phyloP scores from a whole-genome alignment of 2,888 invertebrate species.

The Dicycla oo region DNA sequence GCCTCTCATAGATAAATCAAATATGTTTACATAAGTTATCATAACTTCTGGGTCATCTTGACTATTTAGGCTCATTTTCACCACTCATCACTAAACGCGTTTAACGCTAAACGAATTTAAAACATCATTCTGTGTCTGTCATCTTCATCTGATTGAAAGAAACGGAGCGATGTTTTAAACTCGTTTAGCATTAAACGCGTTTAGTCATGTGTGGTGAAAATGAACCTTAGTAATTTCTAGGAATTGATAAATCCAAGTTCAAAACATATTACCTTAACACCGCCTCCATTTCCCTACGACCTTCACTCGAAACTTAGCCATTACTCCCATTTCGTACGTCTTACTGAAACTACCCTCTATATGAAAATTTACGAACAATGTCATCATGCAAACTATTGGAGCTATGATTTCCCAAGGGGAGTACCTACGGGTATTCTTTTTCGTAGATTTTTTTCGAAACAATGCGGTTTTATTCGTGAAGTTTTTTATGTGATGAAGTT shows the following conservation, averaged over 20 bases:
- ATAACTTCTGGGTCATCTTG: too few species aligned
- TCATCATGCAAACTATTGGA: constrained; percentile 75
- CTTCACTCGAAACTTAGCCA: constrained; percentile 48
- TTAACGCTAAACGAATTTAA: too few species aligned
- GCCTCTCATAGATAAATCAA: too few species aligned
- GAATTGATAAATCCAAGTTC: background rate
- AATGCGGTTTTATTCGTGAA: constrained; percentile 14
- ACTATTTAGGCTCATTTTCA: too few species aligned
- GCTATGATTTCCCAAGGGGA: constrained; percentile 79
- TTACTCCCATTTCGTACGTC: constrained; percentile 57
- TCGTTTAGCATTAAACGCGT: too few species aligned
- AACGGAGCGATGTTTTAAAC: too few species aligned
- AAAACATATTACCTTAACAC: constrained; percentile 9
- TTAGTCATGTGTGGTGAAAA: too few species aligned
- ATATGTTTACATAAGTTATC: too few species aligned
- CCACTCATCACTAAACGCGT: too few species aligned
- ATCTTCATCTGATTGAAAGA: too few species aligned
- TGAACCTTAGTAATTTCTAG: background rate
- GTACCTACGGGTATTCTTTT: constrained; percentile 45
- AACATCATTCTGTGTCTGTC: too few species aligned
- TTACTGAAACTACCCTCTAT: constrained; percentile 65
- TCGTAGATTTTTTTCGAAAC: constrained; percentile 54
- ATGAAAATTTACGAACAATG: constrained; percentile 77
- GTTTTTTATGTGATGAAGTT: constrained; percentile 28
- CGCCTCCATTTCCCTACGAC: constrained; percentile 41